Conservation (phyloP, 2,888 invertebrate species). For the Pterobdella sp. region DNA sequence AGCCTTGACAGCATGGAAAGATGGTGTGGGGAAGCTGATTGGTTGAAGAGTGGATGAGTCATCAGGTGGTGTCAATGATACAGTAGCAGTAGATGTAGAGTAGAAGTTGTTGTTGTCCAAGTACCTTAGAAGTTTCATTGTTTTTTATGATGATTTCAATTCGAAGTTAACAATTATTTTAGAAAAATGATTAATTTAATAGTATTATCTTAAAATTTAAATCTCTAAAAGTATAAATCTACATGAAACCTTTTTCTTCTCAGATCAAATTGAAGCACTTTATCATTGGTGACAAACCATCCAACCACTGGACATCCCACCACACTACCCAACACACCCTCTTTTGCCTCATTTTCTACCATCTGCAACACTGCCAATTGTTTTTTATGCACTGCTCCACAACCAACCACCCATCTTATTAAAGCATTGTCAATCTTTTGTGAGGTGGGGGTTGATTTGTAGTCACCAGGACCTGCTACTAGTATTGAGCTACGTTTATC, state of each 20-base stretch:
- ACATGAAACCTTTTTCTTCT: constrained; percentile 15
- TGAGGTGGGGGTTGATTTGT: neutral
- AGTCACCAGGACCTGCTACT: constrained; percentile 23
- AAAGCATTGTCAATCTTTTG: neutral
- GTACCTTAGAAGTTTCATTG: no score
- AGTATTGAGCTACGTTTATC: constrained; percentile 4
- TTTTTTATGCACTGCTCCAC: constrained; percentile 22
- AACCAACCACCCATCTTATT: constrained; percentile 19
- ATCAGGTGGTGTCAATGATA: neutral
- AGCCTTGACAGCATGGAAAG: neutral
- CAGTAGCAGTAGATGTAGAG: constrained; percentile 21
- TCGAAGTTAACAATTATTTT: no score
- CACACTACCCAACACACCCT: neutral
- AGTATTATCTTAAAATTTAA: no score
- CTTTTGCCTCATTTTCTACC: constrained; percentile 13
- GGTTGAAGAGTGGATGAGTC: neutral
- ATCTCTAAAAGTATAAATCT: no score
- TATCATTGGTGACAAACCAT: constrained; percentile 26
- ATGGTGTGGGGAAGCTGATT: neutral
- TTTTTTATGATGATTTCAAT: no score
- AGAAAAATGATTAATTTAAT: no score
- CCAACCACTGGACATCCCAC: constrained; percentile 6
- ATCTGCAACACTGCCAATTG: constrained; percentile 16
- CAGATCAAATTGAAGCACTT: neutral
- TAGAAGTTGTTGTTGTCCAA: neutral